Conservation (phyloP, 1,140 invertebrate genomes). For the Pemphigus obesinymphae region DNA sequence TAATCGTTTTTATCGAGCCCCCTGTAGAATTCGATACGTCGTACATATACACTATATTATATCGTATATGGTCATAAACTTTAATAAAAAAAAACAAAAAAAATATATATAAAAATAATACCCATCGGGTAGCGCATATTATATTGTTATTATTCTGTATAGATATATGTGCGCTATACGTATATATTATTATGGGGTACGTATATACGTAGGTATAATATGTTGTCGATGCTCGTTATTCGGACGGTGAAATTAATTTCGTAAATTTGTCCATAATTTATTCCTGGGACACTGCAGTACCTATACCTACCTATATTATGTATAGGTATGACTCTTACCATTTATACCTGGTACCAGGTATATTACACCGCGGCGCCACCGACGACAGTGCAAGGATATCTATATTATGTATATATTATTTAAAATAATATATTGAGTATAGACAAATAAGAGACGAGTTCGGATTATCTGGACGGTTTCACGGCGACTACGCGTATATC, state of each 20-base stretch:
- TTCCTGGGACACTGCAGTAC: neutral
- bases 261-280: constrained; percentile 13
- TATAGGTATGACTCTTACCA: too few species aligned
- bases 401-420: too few species aligned
- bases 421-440: too few species aligned
- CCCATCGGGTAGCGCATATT: neutral
- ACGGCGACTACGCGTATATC: too few species aligned
- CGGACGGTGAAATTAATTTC: constrained; percentile 6
- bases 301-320: too few species aligned
- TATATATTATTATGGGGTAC: neutral
- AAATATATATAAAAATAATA: too few species aligned
- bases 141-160: neutral
- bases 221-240: neutral
- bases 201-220: neutral
- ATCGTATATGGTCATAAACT: constrained; percentile 2
- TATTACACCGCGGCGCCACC: neutral
- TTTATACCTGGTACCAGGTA: too few species aligned
- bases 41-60: neutral
- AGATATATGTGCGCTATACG: neutral
- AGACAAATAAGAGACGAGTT: too few species aligned
- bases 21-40: constrained; percentile 15
- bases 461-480: too few species aligned
- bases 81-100: neutral
- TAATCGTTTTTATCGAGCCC: neutral
- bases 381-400: neutral